phyloP scores from a whole-genome alignment of 2,113 vertebrate genomes.

The Diglossa brunneiventris region DNA sequence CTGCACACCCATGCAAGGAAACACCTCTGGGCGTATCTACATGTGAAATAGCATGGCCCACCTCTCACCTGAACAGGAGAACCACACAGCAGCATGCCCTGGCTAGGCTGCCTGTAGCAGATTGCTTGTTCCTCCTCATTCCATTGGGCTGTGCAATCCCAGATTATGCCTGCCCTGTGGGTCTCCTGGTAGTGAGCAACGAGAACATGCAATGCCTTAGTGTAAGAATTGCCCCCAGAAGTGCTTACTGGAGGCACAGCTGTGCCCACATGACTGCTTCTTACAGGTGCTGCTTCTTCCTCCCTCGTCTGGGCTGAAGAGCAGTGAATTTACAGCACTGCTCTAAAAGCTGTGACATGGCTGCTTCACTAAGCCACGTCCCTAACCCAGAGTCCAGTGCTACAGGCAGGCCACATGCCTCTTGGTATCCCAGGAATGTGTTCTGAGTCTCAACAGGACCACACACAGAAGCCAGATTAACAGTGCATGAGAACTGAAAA shows the following conservation, averaged over 20 bases:
- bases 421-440: background rate
- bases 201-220: background rate
- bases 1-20: background rate
- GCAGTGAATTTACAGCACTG: background rate
- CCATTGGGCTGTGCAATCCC: background rate
- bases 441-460: background rate
- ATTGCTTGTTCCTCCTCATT: background rate
- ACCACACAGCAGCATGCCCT: background rate
- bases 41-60: background rate
- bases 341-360: background rate
- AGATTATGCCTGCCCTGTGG: rapidly evolving
- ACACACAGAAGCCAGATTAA: background rate
- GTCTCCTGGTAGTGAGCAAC: background rate
- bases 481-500: background rate
- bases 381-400: background rate
- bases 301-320: background rate
- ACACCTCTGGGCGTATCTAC: background rate
- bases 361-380: background rate
- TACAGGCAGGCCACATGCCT: background rate
- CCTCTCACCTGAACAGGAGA: background rate
- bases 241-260: background rate
- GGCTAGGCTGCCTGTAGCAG: background rate
- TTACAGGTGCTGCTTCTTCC: background rate
- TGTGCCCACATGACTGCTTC: background rate
- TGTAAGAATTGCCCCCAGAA: background rate